Percentiles rank a stretch among this genome's conserved stretches.
Conservation (phyloP, 1,140 invertebrate genomes). For the Drosophila truncata region DNA sequence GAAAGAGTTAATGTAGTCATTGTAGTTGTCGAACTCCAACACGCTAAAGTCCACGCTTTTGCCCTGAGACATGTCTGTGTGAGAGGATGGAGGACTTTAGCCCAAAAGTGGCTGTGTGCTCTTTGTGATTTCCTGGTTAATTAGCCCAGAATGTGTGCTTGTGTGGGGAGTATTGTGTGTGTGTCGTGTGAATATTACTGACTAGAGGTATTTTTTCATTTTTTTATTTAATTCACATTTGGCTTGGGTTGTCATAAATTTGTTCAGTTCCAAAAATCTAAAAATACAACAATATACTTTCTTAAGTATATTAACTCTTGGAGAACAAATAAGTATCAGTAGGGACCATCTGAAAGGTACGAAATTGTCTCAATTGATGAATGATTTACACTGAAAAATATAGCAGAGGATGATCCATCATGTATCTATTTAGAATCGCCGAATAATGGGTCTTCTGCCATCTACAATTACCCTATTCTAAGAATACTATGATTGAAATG, state of each 20-base stretch:
- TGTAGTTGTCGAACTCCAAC: constrained; percentile 56
- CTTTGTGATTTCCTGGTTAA: not conserved
- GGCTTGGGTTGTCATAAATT: constrained; percentile 11
- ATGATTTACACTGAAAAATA: constrained; percentile 20
- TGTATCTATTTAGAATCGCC: constrained; percentile 28
- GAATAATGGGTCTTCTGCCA: constrained; percentile 20
- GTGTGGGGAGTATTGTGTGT: not conserved
- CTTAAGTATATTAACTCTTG: not conserved
- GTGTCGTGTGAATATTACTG: not conserved
- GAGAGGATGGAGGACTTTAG: constrained; percentile 4
- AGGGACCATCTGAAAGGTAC: not conserved
- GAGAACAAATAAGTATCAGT: not conserved
- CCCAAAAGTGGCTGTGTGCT: not conserved
- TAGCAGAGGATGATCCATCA: not conserved
- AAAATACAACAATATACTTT: not conserved
- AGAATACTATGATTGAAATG: constrained; percentile 17
- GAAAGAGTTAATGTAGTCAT: constrained; percentile 74
- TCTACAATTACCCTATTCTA: constrained; percentile 35
- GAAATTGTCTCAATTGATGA: too few relatives aligned
- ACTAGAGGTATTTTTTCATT: not conserved
- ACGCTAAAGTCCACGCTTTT: constrained; percentile 57
- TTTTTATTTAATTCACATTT: constrained; percentile 11
- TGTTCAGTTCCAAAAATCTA: not conserved
- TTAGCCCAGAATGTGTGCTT: not conserved
- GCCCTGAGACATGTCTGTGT: constrained; percentile 3